Evolutionary conservation across 1,140 invertebrate species (phyloP).

Genomic region (Mamestra configurata): DNA sequence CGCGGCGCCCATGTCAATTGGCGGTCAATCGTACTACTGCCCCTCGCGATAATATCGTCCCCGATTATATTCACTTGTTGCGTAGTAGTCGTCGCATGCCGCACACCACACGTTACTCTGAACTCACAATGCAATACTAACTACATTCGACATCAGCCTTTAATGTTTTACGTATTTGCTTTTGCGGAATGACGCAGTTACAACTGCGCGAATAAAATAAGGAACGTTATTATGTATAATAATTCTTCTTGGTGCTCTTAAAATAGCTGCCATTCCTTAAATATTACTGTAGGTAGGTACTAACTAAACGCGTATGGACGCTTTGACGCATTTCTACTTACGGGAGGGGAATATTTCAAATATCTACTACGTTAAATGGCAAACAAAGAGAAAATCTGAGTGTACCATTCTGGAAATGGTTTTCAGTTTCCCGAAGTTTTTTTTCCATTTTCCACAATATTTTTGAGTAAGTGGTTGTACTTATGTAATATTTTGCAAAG

Average conservation of each 20-base stretch:
- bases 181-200: conserved; percentile 66
- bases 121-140: conserved; percentile 66
- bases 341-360: background rate
- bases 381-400: no score
- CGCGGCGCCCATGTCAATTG: conserved; percentile 81
- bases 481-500: background rate
- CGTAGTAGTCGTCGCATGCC: conserved; percentile 69
- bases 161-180: conserved; percentile 69
- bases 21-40: conserved; percentile 78
- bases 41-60: conserved; percentile 69
- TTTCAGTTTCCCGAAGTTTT: background rate
- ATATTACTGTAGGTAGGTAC: conserved; percentile 17
- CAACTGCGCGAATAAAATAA: conserved; percentile 46
- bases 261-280: conserved; percentile 24
- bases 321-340: background rate
- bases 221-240: conserved; percentile 36
- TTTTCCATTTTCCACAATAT: no score
- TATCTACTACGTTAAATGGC: background rate
- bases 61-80: conserved; percentile 82
- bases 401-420: background rate
- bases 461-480: background rate
- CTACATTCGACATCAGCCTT: conserved; percentile 71
- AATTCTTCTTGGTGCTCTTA: conserved; percentile 9
- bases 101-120: conserved; percentile 70
- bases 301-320: conserved; percentile 15